phyloP scores from a whole-genome alignment of 2,888 invertebrate genomes.

The Mayetiola destructor region DNA sequence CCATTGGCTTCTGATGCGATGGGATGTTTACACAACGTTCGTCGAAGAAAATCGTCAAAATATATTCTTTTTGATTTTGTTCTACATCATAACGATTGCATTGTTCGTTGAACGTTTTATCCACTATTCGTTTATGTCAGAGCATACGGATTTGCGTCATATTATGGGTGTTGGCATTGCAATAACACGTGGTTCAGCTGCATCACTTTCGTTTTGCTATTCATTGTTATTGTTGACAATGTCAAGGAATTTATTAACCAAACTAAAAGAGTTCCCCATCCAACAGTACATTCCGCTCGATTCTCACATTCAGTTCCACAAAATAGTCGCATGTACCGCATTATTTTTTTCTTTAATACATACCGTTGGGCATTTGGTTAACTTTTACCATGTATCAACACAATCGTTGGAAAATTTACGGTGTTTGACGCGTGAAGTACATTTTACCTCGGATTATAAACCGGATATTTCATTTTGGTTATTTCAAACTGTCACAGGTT shows the following conservation, averaged over 20 bases:
- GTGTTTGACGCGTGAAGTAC: slow-evolving; percentile 85
- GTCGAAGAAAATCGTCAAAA: slow-evolving; percentile 92
- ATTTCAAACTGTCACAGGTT: slow-evolving; percentile 86
- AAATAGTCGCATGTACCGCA: slow-evolving; percentile 89
- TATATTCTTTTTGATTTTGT: slow-evolving; percentile 86
- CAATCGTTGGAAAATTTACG: slow-evolving; percentile 84
- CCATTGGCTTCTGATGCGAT: slow-evolving; percentile 59
- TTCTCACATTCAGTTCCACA: slow-evolving; percentile 92
- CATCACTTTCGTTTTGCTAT: slow-evolving; percentile 88
- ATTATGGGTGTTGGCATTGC: slow-evolving; percentile 97
- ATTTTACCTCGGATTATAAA: slow-evolving; percentile 85
- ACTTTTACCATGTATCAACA: slow-evolving; percentile 94
- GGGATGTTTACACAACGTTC: slow-evolving; percentile 79
- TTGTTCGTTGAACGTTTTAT: slow-evolving; percentile 92
- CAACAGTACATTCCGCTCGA: slow-evolving; percentile 90
- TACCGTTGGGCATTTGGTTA: slow-evolving; percentile 87
- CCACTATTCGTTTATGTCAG: slow-evolving; percentile 91
- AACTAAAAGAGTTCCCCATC: slow-evolving; percentile 82
- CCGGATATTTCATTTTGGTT: slow-evolving; percentile 93
- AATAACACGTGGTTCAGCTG: slow-evolving; percentile 86
- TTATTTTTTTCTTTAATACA: slow-evolving; percentile 85
- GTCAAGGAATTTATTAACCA: slow-evolving; percentile 82
- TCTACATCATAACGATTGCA: slow-evolving; percentile 85
- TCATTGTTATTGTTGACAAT: slow-evolving; percentile 80
- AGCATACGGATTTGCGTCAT: slow-evolving; percentile 85